phyloP scores from a whole-genome alignment of 2,113 vertebrate genomes.

The Ameiurus melas region DNA sequence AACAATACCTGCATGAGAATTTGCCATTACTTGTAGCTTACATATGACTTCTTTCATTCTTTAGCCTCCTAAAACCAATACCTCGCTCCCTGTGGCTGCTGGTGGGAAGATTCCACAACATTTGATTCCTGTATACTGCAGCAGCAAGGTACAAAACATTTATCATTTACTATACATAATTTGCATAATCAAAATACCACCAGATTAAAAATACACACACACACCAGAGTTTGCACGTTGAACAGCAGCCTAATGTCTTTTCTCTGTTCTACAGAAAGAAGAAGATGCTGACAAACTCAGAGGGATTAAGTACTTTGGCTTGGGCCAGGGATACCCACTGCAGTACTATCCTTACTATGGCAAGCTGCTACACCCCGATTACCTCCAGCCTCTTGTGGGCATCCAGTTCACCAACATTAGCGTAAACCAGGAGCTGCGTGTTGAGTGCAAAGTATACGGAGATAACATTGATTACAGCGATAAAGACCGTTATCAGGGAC shows the following conservation, averaged over 20 bases:
- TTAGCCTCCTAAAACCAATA: constrained; percentile 76
- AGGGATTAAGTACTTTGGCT: constrained; percentile 79
- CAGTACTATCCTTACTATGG: constrained; percentile 98
- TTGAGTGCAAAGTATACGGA: constrained; percentile 90
- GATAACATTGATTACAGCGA: constrained; percentile 90
- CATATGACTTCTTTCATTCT: constrained; percentile 25
- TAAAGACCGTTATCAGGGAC: constrained; percentile 97
- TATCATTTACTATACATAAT: neutral
- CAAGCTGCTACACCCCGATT: constrained; percentile 84
- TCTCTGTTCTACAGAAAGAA: constrained; percentile 69
- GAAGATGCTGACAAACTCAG: constrained; percentile 79
- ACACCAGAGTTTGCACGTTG: neutral
- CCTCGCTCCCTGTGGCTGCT: constrained; percentile 61
- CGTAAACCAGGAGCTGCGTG: constrained; percentile 77
- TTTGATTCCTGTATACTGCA: constrained; percentile 83
- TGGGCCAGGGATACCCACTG: constrained; percentile 83
- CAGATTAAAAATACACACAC: neutral
- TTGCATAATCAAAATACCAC: neutral
- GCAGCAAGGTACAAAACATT: constrained; percentile 77
- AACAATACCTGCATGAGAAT: neutral
- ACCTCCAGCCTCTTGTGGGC: constrained; percentile 93
- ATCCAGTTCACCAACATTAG: constrained; percentile 90
- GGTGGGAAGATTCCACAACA: constrained; percentile 45
- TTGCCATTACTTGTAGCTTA: constrained; percentile 8
- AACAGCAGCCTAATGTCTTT: neutral